Conservation (phyloP, 2,797 vertebrate genomes). For the Sebastes matsubarae region DNA sequence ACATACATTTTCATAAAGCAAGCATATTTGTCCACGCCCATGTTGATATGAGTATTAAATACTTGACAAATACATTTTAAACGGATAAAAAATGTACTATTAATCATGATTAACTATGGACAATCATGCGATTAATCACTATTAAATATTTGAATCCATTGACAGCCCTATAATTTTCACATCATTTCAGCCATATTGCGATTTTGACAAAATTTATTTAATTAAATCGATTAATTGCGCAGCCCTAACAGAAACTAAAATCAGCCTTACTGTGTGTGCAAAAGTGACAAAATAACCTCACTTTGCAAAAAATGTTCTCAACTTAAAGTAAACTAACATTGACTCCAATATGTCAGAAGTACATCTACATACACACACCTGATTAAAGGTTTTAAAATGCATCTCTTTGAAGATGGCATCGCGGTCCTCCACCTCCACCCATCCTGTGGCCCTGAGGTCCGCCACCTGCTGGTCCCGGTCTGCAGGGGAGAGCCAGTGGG, state of each 20-base stretch:
- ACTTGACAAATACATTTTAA: no score
- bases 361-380: constrained; percentile 75
- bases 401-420: constrained; percentile 96
- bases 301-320: not conserved
- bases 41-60: no score
- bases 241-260: no score
- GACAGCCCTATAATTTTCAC: no score
- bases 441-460: constrained; percentile 88
- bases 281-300: not conserved
- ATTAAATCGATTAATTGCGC: no score
- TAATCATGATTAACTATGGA: no score
- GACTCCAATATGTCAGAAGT: not conserved
- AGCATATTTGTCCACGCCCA: no score
- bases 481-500: constrained; percentile 84
- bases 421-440: constrained; percentile 87
- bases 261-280: not conserved
- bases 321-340: not conserved
- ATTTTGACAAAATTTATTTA: no score
- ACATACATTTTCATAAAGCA: no score
- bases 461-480: constrained; percentile 87
- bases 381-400: constrained; percentile 94
- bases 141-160: no score
- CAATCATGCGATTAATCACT: no score
- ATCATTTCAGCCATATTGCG: no score
- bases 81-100: rapidly evolving